Percentiles rank a stretch among this genome's conserved stretches.
Evolutionary conservation across 2,113 vertebrate species (phyloP).

Genomic region (Corydoras maculifer): DNA sequence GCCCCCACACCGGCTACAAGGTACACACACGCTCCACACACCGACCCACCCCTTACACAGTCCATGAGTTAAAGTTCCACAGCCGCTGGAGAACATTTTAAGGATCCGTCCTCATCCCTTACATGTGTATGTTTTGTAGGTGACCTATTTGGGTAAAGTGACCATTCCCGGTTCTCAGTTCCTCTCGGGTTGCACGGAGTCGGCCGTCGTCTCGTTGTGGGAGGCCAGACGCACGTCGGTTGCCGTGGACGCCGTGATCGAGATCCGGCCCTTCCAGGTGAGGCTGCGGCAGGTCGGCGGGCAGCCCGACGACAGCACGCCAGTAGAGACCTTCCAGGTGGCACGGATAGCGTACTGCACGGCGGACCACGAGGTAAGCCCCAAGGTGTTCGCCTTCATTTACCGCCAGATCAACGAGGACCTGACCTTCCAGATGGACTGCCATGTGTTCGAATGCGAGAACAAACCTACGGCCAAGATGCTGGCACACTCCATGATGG

Average conservation of each 20-base stretch:
- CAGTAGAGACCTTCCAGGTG: constrained; percentile 98
- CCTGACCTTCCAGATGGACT: constrained; percentile 98
- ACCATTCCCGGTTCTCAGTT: constrained; percentile 88
- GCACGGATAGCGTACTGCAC: constrained; percentile 98
- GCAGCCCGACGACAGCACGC: constrained; percentile 79
- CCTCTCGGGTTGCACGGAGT: constrained; percentile 92
- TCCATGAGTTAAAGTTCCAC: no score
- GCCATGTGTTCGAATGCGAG: constrained; percentile 94
- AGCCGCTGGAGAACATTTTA: neutral
- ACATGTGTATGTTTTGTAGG: constrained; percentile 64
- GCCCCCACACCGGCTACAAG: constrained; percentile 87
- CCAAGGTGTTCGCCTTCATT: constrained; percentile 96
- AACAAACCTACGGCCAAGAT: constrained; percentile 97
- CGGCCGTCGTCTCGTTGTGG: constrained; percentile 88
- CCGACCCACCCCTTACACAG: neutral
- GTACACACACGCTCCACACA: constrained; percentile 58
- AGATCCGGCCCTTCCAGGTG: constrained; percentile 97
- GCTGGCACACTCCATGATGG: constrained; percentile 98
- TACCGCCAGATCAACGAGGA: constrained; percentile 98
- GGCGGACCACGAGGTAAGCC: constrained; percentile 87
- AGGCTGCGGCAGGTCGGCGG: constrained; percentile 88
- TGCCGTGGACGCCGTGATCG: constrained; percentile 77
- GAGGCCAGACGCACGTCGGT: constrained; percentile 65
- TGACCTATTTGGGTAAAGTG: constrained; percentile 91
- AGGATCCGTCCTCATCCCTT: neutral